Percentiles rank a stretch among this genome's conserved stretches.
Evolutionary conservation across 2,797 vertebrate genomes (phyloP).

Genomic region (Argentina silus): DNA sequence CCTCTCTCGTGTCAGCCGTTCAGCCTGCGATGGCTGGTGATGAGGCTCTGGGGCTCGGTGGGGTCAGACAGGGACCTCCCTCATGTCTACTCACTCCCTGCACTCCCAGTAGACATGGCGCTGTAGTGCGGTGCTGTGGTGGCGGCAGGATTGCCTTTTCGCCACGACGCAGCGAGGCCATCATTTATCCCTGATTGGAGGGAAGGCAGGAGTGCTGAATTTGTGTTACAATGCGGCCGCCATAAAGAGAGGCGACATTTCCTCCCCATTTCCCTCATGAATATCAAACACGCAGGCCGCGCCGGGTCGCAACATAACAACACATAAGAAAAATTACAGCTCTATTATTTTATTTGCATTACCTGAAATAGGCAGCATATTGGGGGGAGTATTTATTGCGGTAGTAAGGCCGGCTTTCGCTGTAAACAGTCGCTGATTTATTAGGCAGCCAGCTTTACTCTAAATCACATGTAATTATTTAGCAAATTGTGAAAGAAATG

Average conservation of each 20-base stretch:
- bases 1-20: not conserved
- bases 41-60: not conserved
- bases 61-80: not conserved
- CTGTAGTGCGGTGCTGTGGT: not conserved
- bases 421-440: conserved; percentile 70
- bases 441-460: conserved; percentile 53
- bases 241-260: conserved; percentile 67
- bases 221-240: conserved; percentile 47
- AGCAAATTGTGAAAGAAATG: conserved; percentile 55
- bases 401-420: conserved; percentile 49
- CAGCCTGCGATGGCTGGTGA: not conserved
- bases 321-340: conserved; percentile 72
- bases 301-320: conserved; percentile 38
- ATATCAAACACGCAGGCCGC: conserved; percentile 65
- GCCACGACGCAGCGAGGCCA: conserved; percentile 47
- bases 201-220: conserved; percentile 52
- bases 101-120: not conserved
- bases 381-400: conserved; percentile 69
- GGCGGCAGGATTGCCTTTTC: conserved; percentile 46
- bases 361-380: conserved; percentile 75
- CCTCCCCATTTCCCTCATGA: conserved; percentile 70
- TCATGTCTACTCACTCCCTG: not conserved
- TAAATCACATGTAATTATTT: conserved; percentile 60
- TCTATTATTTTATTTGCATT: conserved; percentile 81
- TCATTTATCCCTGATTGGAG: conserved; percentile 74